Percentiles rank a stretch among this genome's conserved stretches.
These are phyloP conservation scores for Nephotettix cincticeps DNA, from an alignment of 1,140 invertebrate species.

Conservation along the genomic window DNA sequence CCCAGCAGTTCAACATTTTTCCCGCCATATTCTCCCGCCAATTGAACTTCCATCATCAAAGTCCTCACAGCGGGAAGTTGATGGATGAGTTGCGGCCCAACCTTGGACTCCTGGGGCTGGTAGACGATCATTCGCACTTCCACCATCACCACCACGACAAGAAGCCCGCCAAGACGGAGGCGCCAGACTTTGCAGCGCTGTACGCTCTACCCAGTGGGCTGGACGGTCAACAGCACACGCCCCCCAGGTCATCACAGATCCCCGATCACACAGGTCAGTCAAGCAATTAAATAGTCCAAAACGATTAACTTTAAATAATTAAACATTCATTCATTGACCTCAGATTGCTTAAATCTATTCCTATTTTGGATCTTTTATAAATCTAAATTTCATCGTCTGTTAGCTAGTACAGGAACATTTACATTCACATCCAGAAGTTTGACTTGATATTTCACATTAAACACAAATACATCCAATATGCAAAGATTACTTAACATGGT, in stretches of 20 bases:
- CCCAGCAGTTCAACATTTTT: conserved; percentile 86
- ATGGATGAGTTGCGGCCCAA: conserved; percentile 84
- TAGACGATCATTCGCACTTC: conserved; percentile 66
- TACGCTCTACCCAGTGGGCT: conserved; percentile 54
- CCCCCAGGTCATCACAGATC: conserved; percentile 54
- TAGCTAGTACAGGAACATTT: no score
- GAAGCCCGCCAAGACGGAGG: conserved; percentile 53
- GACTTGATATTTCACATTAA: no score
- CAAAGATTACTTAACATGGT: no score
- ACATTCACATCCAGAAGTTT: no score
- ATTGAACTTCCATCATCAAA: conserved; percentile 63
- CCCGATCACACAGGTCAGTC: conserved; percentile 57
- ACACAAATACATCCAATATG: no score
- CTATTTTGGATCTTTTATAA: no score
- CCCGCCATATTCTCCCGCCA: conserved; percentile 84
- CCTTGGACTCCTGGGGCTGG: conserved; percentile 71
- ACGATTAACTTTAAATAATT: no score
- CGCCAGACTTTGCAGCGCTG: conserved; percentile 75
- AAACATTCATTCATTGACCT: no score
- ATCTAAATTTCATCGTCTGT: no score
- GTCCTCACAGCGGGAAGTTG: conserved; percentile 51
- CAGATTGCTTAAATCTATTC: no score
- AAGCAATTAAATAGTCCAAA: no score
- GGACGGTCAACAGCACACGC: conserved; percentile 54
- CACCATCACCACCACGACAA: conserved; percentile 53